Conservation (phyloP, 2,888 invertebrate genomes). For the Lymantria dispar region DNA sequence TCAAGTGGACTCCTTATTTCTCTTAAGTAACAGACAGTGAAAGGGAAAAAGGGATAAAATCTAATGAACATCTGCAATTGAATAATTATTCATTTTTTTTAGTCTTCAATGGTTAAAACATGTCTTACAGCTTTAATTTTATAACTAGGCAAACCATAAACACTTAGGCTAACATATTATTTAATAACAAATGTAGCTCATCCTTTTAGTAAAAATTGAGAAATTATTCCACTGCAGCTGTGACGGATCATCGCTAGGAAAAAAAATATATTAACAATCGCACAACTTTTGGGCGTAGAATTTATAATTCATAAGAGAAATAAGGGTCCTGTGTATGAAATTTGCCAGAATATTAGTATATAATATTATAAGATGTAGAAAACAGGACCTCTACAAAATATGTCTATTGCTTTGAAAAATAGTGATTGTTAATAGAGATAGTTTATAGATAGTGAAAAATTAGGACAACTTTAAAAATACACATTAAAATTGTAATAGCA, state of each 20-base stretch:
- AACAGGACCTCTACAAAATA: slow-evolving; percentile 24
- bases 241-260: slow-evolving; percentile 70
- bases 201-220: slow-evolving; percentile 59
- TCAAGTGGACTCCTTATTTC: slow-evolving; percentile 65
- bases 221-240: slow-evolving; percentile 81
- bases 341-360: slow-evolving; percentile 66
- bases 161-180: slow-evolving; percentile 52
- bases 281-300: slow-evolving; percentile 37
- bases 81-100: slow-evolving; percentile 71
- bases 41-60: slow-evolving; percentile 58
- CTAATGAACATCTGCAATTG: slow-evolving; percentile 72
- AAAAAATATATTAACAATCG: slow-evolving; percentile 62
- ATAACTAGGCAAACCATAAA: slow-evolving; percentile 60
- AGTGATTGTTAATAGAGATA: too few relatives aligned
- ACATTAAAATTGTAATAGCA: too few relatives aligned
- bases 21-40: slow-evolving; percentile 60
- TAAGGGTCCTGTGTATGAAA: slow-evolving; percentile 74
- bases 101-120: slow-evolving; percentile 82
- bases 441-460: too few relatives aligned
- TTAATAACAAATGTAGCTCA: slow-evolving; percentile 60
- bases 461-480: too few relatives aligned
- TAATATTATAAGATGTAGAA: slow-evolving; percentile 21
- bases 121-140: slow-evolving; percentile 74
- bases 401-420: not conserved
- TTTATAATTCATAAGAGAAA: slow-evolving; percentile 66